These are phyloP conservation scores for Ammodytes marinus DNA, from an alignment of 2,113 vertebrate species.

Conservation along the genomic window DNA sequence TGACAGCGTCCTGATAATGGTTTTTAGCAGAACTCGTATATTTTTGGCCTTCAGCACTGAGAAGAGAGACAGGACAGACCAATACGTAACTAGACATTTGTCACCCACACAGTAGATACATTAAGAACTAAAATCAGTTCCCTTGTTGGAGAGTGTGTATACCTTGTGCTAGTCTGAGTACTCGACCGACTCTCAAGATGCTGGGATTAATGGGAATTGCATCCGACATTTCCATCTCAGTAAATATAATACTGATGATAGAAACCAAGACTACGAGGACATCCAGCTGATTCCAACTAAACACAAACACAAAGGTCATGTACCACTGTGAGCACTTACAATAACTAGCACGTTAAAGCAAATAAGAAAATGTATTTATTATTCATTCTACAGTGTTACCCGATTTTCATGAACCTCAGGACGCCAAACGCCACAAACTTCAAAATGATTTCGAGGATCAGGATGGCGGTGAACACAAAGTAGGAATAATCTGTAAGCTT, in stretches of 20 bases:
- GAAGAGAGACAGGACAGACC: not conserved
- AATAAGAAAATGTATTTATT: not conserved
- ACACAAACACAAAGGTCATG: not conserved
- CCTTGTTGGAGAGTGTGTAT: not conserved
- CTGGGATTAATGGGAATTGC: not conserved
- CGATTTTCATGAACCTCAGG: not conserved
- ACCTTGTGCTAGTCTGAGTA: conserved; percentile 26
- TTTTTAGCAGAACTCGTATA: conserved; percentile 7
- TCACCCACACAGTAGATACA: no score
- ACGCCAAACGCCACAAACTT: conserved; percentile 20
- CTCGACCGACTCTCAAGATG: conserved; percentile 13
- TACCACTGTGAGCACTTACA: not conserved
- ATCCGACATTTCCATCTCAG: fast-evolving
- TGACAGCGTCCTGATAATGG: conserved; percentile 1
- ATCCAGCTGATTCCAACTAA: conserved; percentile 27
- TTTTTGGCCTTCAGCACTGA: conserved; percentile 27
- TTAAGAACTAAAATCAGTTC: not conserved
- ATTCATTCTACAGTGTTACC: not conserved
- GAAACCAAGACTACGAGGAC: not conserved
- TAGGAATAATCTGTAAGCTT: not conserved
- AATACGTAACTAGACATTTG: not conserved
- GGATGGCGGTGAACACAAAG: not conserved
- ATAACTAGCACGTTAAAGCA: not conserved
- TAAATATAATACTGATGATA: not conserved
- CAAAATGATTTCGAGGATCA: not conserved